Evolutionary conservation across 2,888 invertebrate species (phyloP).

Genomic region (Mechanitis mazaeus): DNA sequence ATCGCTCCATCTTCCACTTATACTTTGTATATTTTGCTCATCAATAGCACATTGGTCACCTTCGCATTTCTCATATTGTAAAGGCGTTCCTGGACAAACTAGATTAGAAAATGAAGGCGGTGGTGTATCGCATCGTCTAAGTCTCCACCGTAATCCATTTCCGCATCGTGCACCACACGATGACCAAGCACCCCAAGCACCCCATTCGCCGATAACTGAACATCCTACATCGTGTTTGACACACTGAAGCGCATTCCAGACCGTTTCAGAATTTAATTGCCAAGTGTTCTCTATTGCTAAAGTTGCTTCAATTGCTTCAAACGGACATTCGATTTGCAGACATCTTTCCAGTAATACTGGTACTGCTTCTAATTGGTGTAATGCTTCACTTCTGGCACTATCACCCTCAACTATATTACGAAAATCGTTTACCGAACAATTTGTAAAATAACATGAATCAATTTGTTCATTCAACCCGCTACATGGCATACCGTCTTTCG

Average conservation of each 20-base stretch:
- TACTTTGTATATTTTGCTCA: conserved; percentile 34
- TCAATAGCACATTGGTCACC: conserved; percentile 63
- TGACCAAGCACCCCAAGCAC: conserved; percentile 61
- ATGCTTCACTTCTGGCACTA: conserved; percentile 47
- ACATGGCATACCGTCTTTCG: conserved; percentile 61
- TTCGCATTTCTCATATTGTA: conserved; percentile 52
- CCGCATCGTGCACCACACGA: conserved; percentile 65
- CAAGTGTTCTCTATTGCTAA: conserved; percentile 56
- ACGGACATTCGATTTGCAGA: conserved; percentile 62
- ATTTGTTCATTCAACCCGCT: conserved; percentile 55
- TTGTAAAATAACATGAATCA: conserved; percentile 56
- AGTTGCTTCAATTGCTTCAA: conserved; percentile 57
- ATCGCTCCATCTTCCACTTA: conserved; percentile 55
- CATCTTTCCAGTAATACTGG: conserved; percentile 66
- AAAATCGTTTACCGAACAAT: conserved; percentile 62
- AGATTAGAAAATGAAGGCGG: conserved; percentile 53
- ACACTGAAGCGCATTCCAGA: conserved; percentile 72
- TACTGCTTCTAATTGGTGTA: conserved; percentile 55
- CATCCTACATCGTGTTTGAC: conserved; percentile 72
- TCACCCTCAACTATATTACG: conserved; percentile 53
- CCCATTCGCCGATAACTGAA: conserved; percentile 64
- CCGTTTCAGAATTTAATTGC: conserved; percentile 56
- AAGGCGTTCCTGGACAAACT: conserved; percentile 50
- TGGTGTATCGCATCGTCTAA: conserved; percentile 59
- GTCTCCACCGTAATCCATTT: conserved; percentile 55